Percentiles rank a stretch among this genome's conserved stretches.
Evolutionary conservation across 2,113 vertebrate genomes (phyloP).

Genomic region (Ancistrus triradiatus): DNA sequence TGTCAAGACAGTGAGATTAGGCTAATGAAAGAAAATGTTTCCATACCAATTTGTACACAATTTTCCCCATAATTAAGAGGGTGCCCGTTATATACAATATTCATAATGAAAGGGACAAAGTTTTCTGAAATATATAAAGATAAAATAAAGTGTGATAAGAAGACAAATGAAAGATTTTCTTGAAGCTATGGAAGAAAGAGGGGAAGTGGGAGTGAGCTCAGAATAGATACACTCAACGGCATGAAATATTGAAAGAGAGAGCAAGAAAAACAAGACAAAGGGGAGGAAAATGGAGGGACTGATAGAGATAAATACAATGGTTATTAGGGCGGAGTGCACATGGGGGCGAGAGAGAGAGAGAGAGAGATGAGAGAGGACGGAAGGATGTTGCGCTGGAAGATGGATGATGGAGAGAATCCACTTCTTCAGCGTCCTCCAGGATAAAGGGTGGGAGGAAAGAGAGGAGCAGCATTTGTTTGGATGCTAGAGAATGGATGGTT

Average conservation of each 20-base stretch:
- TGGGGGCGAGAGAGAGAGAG: slow-evolving; percentile 33
- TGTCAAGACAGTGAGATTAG: no score
- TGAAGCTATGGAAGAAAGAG: slow-evolving; percentile 22
- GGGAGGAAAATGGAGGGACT: slow-evolving; percentile 68
- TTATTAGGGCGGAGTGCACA: slow-evolving; percentile 46
- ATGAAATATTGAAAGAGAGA: slow-evolving; percentile 76
- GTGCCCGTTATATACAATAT: no score
- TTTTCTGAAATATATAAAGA: background rate
- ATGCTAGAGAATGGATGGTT: slow-evolving; percentile 52
- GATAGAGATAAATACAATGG: slow-evolving; percentile 76
- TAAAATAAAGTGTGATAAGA: background rate
- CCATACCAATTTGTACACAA: no score
- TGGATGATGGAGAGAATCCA: slow-evolving; percentile 56
- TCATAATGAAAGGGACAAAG: no score
- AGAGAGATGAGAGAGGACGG: slow-evolving; percentile 42
- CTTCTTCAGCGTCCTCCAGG: no score
- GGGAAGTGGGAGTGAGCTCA: slow-evolving; percentile 55
- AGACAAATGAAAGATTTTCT: background rate
- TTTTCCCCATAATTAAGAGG: no score
- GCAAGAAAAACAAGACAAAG: slow-evolving; percentile 64
- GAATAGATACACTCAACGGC: slow-evolving; percentile 72
- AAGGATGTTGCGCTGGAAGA: slow-evolving; percentile 51
- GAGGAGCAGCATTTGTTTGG: slow-evolving; percentile 40
- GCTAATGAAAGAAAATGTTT: no score
- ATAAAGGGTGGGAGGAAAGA: slow-evolving; percentile 12